These are phyloP conservation scores for Argentina silus DNA, from an alignment of 2,797 vertebrate species.

Conservation along the genomic window DNA sequence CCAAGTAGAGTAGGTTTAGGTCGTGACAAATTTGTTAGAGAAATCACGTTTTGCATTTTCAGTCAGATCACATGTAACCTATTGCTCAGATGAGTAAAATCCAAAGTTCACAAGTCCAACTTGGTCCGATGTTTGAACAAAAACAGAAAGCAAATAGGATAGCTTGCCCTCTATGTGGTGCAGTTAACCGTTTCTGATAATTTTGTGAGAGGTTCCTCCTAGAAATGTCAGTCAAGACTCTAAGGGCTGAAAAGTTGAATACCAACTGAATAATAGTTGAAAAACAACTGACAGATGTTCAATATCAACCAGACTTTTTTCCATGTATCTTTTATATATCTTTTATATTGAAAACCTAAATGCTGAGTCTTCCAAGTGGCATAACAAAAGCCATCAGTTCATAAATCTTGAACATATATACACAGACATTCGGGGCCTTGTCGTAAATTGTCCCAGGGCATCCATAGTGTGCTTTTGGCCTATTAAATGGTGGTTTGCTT, in stretches of 20 bases:
- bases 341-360: background rate
- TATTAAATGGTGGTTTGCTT: conserved; percentile 29
- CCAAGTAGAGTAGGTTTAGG: background rate
- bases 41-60: background rate
- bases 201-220: background rate
- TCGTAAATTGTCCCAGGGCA: conserved; percentile 13
- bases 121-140: background rate
- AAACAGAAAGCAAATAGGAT: background rate
- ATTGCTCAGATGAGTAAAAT: background rate
- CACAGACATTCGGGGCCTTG: background rate
- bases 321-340: background rate
- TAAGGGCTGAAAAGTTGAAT: background rate
- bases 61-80: background rate
- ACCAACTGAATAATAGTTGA: background rate
- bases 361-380: background rate
- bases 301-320: background rate
- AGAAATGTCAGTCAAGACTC: background rate
- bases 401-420: conserved; percentile 16
- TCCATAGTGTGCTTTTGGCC: conserved; percentile 5
- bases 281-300: background rate
- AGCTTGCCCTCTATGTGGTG: background rate
- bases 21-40: background rate
- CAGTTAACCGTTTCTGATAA: background rate
- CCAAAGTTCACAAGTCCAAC: background rate
- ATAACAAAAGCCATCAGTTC: conserved; percentile 15